Percentiles rank a stretch among this genome's conserved stretches.
Evolutionary conservation across 2,797 vertebrate genomes (phyloP).

Genomic region (Gymnodraco acuticeps): DNA sequence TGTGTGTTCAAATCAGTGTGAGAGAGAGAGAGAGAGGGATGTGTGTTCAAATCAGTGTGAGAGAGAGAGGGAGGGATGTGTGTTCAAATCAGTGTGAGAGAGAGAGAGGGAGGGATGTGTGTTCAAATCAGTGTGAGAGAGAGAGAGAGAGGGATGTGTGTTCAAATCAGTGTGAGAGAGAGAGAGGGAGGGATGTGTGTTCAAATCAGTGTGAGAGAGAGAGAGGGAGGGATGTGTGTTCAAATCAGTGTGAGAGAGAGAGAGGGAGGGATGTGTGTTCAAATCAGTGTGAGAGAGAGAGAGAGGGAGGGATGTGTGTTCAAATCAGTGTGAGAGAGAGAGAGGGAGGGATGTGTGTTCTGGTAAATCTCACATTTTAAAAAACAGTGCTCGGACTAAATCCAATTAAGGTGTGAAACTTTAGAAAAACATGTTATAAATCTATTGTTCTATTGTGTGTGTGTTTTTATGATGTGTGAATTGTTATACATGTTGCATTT

Average conservation of each 20-base stretch:
- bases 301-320: no score
- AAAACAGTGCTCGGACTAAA: background rate
- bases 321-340: background rate
- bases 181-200: no score
- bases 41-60: background rate
- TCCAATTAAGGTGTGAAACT: conserved; percentile 44
- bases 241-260: background rate
- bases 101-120: no score
- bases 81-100: background rate
- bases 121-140: background rate
- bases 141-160: no score
- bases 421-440: background rate
- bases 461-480: no score
- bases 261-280: no score
- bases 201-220: background rate
- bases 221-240: no score
- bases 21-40: no score
- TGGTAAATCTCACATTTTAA: conserved; percentile 28
- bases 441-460: no score
- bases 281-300: no score
- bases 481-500: no score
- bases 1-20: background rate
- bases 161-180: background rate
- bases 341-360: conserved; percentile 13
- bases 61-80: no score